Base-by-base conservation (phyloP, 2,888 invertebrate species). In the Tipula vernalis region DNA sequence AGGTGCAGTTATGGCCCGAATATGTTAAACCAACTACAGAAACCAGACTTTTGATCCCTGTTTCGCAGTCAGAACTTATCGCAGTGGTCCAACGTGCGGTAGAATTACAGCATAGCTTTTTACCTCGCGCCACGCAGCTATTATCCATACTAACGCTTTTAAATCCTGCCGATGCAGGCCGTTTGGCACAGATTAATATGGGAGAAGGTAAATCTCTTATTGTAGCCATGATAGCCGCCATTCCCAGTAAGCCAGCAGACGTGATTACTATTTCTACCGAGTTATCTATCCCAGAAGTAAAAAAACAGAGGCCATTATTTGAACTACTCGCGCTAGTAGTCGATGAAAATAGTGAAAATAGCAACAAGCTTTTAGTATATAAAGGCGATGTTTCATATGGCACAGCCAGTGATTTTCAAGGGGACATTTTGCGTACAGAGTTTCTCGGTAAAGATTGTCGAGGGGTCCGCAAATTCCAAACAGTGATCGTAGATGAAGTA, bases 401-500 rank as follows among this genome's bases (percentile, higher is more conserved):
- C 15, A 57, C 28, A 84, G 44, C 86, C 13, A n/a, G 51, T 71
- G 15, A 87, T 57, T 86, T 86, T 36, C 88, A 88, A 44, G 51
- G 88, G 2, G 88, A 88, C 42, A 87, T 87, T 71, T 86, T 88
- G 28, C 15, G 87, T 6, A 89, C 91, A 47, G 88, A 88, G 8
- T 91, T 91, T 86, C 90, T 90, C 87, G 89, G 88, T 0, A 88
- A 89, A 87, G 90, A 90, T 39, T 89, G 90, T 15, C 86, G 89
- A 47, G 89, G 89, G 5, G 88, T 88, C 28, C 88, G 90, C 42
- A 87, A 87, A 5, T 89, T 89, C 87, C 88, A 89, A 12, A 88
- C 88, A 15, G 89, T 91, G 0, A 89, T 92, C 8, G 89, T 92
- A 3, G 92, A 92, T 87, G 92, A 92, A 88, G 91, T 92, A 0